Conservation (phyloP, 2,113 vertebrate genomes). For the Burhinus bistriatus region DNA sequence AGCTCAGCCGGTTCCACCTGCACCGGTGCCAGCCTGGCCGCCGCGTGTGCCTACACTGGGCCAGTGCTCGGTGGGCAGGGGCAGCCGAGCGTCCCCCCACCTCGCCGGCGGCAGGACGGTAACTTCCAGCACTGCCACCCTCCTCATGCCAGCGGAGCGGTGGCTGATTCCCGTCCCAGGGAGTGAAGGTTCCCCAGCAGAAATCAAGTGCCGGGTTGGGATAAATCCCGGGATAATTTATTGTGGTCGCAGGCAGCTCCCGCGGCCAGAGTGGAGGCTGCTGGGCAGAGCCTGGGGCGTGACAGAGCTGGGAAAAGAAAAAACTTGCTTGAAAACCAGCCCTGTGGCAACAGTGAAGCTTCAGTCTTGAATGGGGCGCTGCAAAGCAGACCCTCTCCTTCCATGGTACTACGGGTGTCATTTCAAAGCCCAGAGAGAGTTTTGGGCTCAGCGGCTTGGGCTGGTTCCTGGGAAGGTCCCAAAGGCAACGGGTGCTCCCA, state of each 20-base stretch:
- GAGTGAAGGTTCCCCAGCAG: not conserved
- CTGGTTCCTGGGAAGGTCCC: not conserved
- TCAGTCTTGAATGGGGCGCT: rapidly evolving
- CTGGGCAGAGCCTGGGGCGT: too few species aligned
- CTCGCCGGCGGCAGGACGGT: not conserved
- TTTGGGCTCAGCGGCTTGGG: not conserved
- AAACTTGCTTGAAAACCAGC: not conserved
- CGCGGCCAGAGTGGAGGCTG: rapidly evolving
- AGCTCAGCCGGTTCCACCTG: not conserved
- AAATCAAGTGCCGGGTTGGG: rapidly evolving
- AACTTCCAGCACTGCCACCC: not conserved
- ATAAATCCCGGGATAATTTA: not conserved
- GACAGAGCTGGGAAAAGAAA: not conserved
- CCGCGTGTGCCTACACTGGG: not conserved
- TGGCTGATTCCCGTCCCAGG: rapidly evolving
- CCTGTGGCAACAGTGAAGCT: not conserved
- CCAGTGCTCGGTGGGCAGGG: not conserved
- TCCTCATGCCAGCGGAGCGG: too few species aligned
- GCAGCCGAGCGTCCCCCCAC: too few species aligned
- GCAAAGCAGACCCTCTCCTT: not conserved
- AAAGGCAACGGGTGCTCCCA: not conserved
- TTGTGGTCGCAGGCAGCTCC: rapidly evolving
- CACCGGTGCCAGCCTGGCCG: not conserved
- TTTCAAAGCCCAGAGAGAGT: not conserved
- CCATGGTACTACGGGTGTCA: rapidly evolving